Evolutionary conservation across 35 echinoderm and acorn worm genomes (phyloP), one percentile per base, ranked within the genome.

Genomic region (Acanthaster planci): DNA sequence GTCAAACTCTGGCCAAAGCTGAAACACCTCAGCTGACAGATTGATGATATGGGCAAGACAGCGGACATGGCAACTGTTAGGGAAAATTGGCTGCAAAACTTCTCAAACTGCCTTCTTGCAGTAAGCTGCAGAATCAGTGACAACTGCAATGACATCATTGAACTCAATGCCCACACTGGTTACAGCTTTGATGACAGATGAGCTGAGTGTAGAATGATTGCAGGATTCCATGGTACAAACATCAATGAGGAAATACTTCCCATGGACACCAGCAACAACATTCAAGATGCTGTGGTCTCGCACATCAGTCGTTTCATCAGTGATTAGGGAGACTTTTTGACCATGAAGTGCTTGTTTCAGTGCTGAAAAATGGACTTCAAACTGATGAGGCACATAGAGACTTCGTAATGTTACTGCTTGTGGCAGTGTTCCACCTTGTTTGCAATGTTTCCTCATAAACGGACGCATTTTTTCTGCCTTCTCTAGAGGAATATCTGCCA

Each of bases 231-330:
- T 76, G 12, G 79, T 88, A 37, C 77, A 60, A 12, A 84, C 68
- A 93, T 93, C 91, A 58, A 87, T 78, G 27, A 93, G 79, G 68
- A 57, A 93, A 26, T 88, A 88, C 78, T 88, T 87, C 7, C 90
- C 90, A 19, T 47, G 60, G 7, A 84, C 60, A 7, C 90, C 16
- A 30, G 75, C 90, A 53, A 92, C 52, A 37, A 93, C 86, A 40
- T 93, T 93, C 15, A 89, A 51, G 54, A 93, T 89, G 44, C 91
- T 93, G 27, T 79, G 37, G 38, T 93, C 91, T 17, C 91, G 34
- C 12, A 89, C 76, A 51, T 89, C 91, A 37, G 91, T 93, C 30
- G 91, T 93, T 72, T 92, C 90, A 82, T 92, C 90, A 8, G 84
- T 84, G 23, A 87, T 87, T 9, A 92, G 54, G 39, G 84, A 87